Evolutionary conservation across 2,797 vertebrate genomes (phyloP), one percentile per base, ranked within the genome.

Genomic region (Hippocampus kuda): DNA sequence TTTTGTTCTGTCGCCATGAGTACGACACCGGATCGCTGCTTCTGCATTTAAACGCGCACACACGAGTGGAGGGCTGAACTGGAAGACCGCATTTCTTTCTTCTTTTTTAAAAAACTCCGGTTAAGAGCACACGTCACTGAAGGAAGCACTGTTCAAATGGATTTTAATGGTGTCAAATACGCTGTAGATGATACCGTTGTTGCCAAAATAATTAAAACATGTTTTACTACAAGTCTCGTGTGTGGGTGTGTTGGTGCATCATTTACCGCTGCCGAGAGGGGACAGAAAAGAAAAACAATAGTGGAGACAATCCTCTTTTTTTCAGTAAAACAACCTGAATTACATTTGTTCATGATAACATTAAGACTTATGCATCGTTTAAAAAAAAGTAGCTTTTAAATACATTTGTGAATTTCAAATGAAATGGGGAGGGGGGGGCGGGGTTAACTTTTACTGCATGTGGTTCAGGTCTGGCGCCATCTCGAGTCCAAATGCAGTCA

Each of bases 61-160:
- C 65, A 70, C 67, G 67, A 65, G 30, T 20, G 10, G 44, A 26
- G 11, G 13, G 34, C 12, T 16, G 6, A 65, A 20, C 46, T 27
- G 87, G 76, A 87, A 87, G 78, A 90, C 88, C 90, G 90, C 87
- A 89, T 89, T 83, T 88, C 87, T 27, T 30, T 18, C 30, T 59
- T 18, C 3, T 60, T 34, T 60, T 60, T 24, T 24, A 6, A 22
- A 3, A 82, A 79, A 80, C 69, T 85, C 15, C 77, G 85, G 75
- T 86, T 83, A 90, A 89, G 88, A 91, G 91, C 90, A 91, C 90
- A 91, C 90, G 90, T 87, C 81, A 87, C 79, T 83, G 75, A 89
- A 87, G 86, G 75, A 89, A 87, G 86, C 86, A 88, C 86, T 85
- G 81, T 90, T 89, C 75, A 79, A 72, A 89, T 87, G 84, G 80